Conservation (phyloP, 2,797 vertebrate species). For the Silurus aristotelis region DNA sequence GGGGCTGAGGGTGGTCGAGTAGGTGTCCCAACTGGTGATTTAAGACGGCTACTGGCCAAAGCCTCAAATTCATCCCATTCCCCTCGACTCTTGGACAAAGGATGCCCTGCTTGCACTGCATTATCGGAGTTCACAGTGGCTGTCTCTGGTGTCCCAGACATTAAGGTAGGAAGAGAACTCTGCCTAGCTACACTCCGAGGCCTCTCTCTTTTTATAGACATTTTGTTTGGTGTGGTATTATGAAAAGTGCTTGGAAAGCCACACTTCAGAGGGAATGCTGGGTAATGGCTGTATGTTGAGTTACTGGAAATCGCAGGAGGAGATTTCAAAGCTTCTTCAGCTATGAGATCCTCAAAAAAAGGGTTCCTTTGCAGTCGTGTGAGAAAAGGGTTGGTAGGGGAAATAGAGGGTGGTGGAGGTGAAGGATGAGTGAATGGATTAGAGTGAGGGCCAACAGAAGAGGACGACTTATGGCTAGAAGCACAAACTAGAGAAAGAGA, state of each 20-base stretch:
- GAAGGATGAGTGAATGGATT: constrained; percentile 73
- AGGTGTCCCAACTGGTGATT: constrained; percentile 63
- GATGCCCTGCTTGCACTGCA: constrained; percentile 53
- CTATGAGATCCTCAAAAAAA: constrained; percentile 91
- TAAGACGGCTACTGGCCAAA: constrained; percentile 87
- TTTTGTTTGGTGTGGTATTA: constrained; percentile 48
- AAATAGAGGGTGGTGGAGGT: constrained; percentile 75
- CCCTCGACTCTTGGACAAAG: constrained; percentile 65
- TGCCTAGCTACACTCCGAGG: constrained; percentile 73
- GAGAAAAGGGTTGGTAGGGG: constrained; percentile 88
- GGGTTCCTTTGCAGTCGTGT: constrained; percentile 86
- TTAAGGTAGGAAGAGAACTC: constrained; percentile 72
- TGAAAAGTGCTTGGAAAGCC: constrained; percentile 48
- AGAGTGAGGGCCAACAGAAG: constrained; percentile 70
- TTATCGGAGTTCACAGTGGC: constrained; percentile 44
- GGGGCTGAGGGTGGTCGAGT: constrained; percentile 51
- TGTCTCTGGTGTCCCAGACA: constrained; percentile 55
- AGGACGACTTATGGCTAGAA: constrained; percentile 68
- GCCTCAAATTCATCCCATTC: constrained; percentile 89
- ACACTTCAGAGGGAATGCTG: constrained; percentile 62
- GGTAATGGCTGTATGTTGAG: constrained; percentile 70
- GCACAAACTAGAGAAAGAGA: constrained; percentile 69
- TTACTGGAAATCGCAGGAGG: constrained; percentile 82
- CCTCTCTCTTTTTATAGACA: constrained; percentile 69
- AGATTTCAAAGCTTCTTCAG: constrained; percentile 84